Percentiles rank a stretch among this genome's conserved stretches.
Evolutionary conservation across 2,113 vertebrate genomes (phyloP).

Genomic region (Calonectris borealis): DNA sequence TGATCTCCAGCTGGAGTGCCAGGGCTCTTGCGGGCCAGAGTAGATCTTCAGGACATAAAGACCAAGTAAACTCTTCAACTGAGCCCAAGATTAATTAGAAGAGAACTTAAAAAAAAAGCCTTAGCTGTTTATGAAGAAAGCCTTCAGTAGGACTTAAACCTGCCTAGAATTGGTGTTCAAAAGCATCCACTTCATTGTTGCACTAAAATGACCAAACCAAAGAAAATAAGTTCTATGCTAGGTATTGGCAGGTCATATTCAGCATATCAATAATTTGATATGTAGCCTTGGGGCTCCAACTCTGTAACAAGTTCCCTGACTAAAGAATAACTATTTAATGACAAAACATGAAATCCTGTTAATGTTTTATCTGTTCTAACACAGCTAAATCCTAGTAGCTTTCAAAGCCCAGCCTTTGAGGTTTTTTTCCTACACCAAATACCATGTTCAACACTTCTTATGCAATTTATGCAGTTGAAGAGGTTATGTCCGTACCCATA

Average conservation of each 20-base stretch:
- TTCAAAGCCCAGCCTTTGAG: not conserved
- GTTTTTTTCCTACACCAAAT: not conserved
- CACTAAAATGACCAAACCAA: not conserved
- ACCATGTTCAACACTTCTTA: not conserved
- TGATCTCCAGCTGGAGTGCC: no score
- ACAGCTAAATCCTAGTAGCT: not conserved
- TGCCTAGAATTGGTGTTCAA: not conserved
- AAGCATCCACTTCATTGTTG: not conserved
- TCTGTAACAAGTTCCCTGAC: no score
- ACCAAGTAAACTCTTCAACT: not conserved
- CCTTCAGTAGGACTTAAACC: not conserved
- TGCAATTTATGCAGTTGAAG: no score
- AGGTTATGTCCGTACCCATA: not conserved
- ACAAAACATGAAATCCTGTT: no score
- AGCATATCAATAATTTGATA: not conserved
- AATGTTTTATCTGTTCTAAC: no score
- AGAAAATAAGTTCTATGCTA: not conserved
- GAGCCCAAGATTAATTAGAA: no score
- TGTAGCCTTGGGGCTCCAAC: not conserved
- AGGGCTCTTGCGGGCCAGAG: not conserved
- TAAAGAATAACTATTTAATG: not conserved
- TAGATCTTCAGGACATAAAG: not conserved
- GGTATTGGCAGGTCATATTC: no score
- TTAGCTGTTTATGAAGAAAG: not conserved
- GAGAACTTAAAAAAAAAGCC: not conserved